Base-by-base conservation (phyloP, 2,797 vertebrate species). In the Arctocebus calabarensis region DNA sequence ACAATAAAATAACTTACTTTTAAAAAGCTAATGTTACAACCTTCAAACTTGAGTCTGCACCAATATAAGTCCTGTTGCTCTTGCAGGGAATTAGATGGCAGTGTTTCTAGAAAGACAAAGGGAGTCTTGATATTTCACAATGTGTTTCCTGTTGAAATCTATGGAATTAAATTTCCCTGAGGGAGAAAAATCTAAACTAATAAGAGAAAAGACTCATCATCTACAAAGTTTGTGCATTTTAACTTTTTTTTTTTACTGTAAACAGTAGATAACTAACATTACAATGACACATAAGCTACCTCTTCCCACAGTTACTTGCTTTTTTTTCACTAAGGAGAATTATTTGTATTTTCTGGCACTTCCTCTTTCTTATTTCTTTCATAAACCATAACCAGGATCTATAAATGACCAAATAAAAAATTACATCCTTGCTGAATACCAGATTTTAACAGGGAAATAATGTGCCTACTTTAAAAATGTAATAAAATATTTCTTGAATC, bases 41-140 rank as follows among this genome's bases (percentile, higher is more conserved):
- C 10, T 74, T 20, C 43, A 90, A 89, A 32, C 25, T 74, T 17
- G 20, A 74, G n/a, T 40, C 48, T 40, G 40, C 1, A 37, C 34
- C 71, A 61, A 90, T 59, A 1, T 16, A 79, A 71, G 40, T 82
- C 45, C 27, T 88, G 92, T 61, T 87, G 40, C 55, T 90, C 55
- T 37, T 66, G 16, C 19, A 73, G 61, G 74, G 59, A 91, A 81
- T 75, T 16, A 0, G 23, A n/a, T 59, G 93, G 86, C 55, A 83
- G 45, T 7, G 88, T 84, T 93, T 81, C 43, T 87, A 97, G 22
- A n/a, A 92, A 96, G 87, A 84, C 55, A 81, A 91, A 96, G 16
- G 55, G 3, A 52, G 32, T 73, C 16, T 83, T 62, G n/a, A 86
- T 34, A 93, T 74, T 93, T 84, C 57, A 68, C 81, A 89, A 74